Base-by-base conservation (phyloP, 2,797 vertebrate species). In the Oreochromis grahami region DNA sequence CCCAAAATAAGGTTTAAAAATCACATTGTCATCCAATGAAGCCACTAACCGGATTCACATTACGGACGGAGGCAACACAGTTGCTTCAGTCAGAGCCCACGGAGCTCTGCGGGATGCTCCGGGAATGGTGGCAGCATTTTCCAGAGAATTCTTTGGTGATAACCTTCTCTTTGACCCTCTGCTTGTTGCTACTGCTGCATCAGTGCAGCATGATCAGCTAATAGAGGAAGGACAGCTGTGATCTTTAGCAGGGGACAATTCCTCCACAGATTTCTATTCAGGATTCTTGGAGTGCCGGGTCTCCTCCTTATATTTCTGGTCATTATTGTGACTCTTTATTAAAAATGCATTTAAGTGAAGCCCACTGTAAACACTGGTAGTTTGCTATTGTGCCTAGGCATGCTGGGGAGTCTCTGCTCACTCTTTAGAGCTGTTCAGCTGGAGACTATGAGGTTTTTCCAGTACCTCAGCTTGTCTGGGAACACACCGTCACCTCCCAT, bases 21-120 rank as follows among this genome's bases (percentile, higher is more conserved):
- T 50, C 26, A 13, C 26, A 74, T 74, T 50, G 43, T 50, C 68
- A 48, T 72, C 68, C 41, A 26, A 29, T 12, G 24, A 48, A 45
- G 24, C 14, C 41, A 0, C 15, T 5, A 72, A 72, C 26, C 0
- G 6, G 15, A 48, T 72, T 48, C 15, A 19, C 24, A 24, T 29
- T 19, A 29, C 10, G 5, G 21, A 70, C 2, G 5, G 0, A 0
- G 63, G 13, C 0, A 7, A 4, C n/a, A 15, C 36, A 41, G 63
- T 2, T 43, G 60, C 38, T 68, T 41, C 63, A 1, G 41, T 21
- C 41, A 26, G 5, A 70, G 14, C 15, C 68, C 24, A 7, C 2
- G 6, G 41, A 72, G 68, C 21, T 29, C 68, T 48, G 41, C 10
- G 4, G 41, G 15, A 19, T 11, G 41, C 9, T 45, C 14, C 0